Conservation (phyloP, 1,140 invertebrate species). For the Patella vulgata region DNA sequence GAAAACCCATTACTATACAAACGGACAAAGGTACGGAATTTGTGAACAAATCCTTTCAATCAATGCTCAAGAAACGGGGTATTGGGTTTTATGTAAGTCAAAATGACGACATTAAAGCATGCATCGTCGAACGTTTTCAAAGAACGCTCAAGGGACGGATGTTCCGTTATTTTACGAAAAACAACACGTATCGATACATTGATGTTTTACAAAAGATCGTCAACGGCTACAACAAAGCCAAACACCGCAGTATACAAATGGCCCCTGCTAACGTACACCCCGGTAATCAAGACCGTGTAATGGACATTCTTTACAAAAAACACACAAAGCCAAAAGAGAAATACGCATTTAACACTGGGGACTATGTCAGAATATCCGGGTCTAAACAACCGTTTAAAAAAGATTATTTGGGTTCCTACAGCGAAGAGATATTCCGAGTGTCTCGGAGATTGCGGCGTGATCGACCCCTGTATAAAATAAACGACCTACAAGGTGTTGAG, state of each 20-base stretch:
- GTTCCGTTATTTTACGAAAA: conserved; percentile 65
- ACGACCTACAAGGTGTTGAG: no score
- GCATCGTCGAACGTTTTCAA: conserved; percentile 67
- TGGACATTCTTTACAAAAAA: conserved; percentile 4
- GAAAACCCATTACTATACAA: conserved; percentile 11
- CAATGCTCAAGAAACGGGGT: conserved; percentile 12
- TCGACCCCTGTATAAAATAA: no score
- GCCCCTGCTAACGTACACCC: conserved; percentile 45
- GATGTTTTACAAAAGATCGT: conserved; percentile 59
- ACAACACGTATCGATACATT: conserved; percentile 63
- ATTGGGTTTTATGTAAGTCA: conserved; percentile 14
- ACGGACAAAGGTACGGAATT: conserved; percentile 25
- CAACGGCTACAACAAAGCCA: conserved; percentile 65
- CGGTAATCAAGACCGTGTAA: conserved; percentile 23
- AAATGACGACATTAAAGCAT: conserved; percentile 65
- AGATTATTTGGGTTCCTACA: no score
- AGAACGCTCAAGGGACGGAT: conserved; percentile 67
- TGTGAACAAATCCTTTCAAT: conserved; percentile 21
- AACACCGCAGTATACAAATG: conserved; percentile 64
- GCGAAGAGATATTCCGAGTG: no score
- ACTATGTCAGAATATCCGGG: no score
- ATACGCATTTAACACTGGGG: no score
- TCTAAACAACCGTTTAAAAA: no score
- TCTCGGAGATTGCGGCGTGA: no score
- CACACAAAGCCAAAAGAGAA: not conserved